Evolutionary conservation across 2,888 invertebrate genomes (phyloP).

Genomic region (Oeneis ivallda): DNA sequence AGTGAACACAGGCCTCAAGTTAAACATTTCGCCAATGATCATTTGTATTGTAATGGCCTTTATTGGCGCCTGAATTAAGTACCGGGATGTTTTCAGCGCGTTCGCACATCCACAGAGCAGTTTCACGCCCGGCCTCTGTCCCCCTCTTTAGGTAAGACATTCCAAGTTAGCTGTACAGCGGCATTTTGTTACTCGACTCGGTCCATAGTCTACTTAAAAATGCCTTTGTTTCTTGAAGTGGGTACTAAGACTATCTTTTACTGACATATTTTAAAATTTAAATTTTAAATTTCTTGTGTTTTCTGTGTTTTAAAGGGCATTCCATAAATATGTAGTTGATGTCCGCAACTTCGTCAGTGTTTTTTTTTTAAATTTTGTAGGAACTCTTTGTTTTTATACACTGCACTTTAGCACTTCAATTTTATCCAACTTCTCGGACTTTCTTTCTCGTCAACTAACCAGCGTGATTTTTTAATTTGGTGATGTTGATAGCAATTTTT

Average conservation of each 20-base stretch:
- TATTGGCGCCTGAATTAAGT: slow-evolving; percentile 37
- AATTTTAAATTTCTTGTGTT: too few relatives aligned
- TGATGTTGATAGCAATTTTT: too few relatives aligned
- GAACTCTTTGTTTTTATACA: too few relatives aligned
- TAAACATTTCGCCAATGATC: slow-evolving; percentile 61
- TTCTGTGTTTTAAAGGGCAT: too few relatives aligned
- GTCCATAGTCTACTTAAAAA: slow-evolving; percentile 5
- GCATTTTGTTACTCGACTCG: slow-evolving; percentile 2
- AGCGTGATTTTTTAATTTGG: too few relatives aligned
- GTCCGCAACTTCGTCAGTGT: too few relatives aligned
- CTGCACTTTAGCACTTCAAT: too few relatives aligned
- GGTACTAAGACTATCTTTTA: too few relatives aligned
- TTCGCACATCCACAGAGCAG: slow-evolving; percentile 20
- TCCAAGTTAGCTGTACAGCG: slow-evolving; percentile 3
- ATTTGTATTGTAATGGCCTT: slow-evolving; percentile 52
- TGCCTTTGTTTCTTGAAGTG: not conserved
- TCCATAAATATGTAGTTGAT: too few relatives aligned
- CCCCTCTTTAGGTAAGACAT: slow-evolving; percentile 3
- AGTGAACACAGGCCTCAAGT: slow-evolving; percentile 56
- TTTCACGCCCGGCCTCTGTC: not conserved
- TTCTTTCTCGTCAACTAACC: too few relatives aligned
- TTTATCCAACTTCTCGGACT: not conserved
- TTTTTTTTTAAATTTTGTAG: too few relatives aligned
- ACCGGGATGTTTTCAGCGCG: slow-evolving; percentile 33
- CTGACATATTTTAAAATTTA: too few relatives aligned